A percentile compares a stretch with the other conserved stretches of the same genome.
Evolutionary conservation across 2,797 vertebrate species (phyloP).

Genomic region (Anableps anableps): DNA sequence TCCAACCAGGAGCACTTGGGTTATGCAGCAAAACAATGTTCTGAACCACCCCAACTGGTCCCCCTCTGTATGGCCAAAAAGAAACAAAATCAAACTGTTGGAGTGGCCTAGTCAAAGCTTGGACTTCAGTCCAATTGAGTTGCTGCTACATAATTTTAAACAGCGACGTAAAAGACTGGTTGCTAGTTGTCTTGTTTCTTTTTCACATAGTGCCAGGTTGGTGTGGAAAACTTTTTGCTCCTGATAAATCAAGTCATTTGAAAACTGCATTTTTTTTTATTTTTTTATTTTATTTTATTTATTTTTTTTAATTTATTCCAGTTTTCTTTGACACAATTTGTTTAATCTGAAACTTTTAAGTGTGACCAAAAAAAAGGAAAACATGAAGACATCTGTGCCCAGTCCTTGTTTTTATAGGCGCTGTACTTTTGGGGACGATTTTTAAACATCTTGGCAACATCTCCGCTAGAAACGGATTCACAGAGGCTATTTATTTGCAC

Average conservation of each 20-base stretch:
- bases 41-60: neutral
- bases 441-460: neutral
- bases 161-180: no score
- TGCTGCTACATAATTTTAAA: neutral
- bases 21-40: neutral
- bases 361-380: neutral
- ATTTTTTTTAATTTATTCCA: neutral
- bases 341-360: neutral
- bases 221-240: no score
- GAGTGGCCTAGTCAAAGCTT: neutral
- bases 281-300: no score
- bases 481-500: neutral
- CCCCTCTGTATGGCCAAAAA: neutral
- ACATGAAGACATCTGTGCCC: neutral
- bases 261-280: neutral
- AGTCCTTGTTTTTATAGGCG: neutral
- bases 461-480: neutral
- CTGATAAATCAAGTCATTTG: neutral
- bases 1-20: neutral
- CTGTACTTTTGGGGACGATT: neutral
- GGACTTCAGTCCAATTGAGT: neutral
- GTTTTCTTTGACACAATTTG: no score
- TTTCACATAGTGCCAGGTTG: neutral
- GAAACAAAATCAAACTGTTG: neutral
- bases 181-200: no score